A percentile compares a stretch with the other conserved stretches of the same genome.
Evolutionary conservation across 2,797 vertebrate genomes (phyloP).

Genomic region (Chromobotia macracanthus): DNA sequence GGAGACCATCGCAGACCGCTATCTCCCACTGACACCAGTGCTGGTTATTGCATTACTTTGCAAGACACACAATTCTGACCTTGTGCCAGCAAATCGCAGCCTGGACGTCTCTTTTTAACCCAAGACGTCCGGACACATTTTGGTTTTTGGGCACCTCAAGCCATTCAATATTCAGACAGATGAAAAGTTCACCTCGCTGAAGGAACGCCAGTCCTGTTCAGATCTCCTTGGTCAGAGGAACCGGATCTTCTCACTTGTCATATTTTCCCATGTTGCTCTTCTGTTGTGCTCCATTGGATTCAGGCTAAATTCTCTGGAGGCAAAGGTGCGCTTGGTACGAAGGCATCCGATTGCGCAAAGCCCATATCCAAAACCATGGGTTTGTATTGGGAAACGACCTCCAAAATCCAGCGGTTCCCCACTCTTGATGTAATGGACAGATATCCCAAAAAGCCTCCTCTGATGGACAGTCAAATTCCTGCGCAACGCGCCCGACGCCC

Average conservation of each 20-base stretch:
- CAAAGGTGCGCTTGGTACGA: conserved; percentile 53
- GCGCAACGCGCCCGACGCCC: conserved; percentile 52
- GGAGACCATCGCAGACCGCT: neutral
- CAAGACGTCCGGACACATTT: neutral
- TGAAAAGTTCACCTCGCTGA: conserved; percentile 69
- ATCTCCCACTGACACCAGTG: neutral
- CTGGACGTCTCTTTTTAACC: too few relatives aligned
- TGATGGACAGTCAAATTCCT: conserved; percentile 63
- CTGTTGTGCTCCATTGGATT: conserved; percentile 59
- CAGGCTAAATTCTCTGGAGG: conserved; percentile 51
- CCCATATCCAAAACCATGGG: conserved; percentile 64
- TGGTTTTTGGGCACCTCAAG: neutral
- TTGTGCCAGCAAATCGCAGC: conserved; percentile 3
- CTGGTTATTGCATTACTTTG: neutral
- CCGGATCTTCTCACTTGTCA: conserved; percentile 64
- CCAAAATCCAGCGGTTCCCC: conserved; percentile 52
- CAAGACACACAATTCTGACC: conserved; percentile 9
- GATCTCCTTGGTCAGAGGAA: conserved; percentile 63
- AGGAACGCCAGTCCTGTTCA: conserved; percentile 66
- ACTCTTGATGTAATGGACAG: conserved; percentile 16
- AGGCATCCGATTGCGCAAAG: conserved; percentile 54
- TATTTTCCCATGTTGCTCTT: conserved; percentile 63
- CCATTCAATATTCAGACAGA: conserved; percentile 32
- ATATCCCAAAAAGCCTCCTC: conserved; percentile 53
- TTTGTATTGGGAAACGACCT: conserved; percentile 34